phyloP scores from a whole-genome alignment of 2,888 invertebrate species.

The Thalpophila matura region DNA sequence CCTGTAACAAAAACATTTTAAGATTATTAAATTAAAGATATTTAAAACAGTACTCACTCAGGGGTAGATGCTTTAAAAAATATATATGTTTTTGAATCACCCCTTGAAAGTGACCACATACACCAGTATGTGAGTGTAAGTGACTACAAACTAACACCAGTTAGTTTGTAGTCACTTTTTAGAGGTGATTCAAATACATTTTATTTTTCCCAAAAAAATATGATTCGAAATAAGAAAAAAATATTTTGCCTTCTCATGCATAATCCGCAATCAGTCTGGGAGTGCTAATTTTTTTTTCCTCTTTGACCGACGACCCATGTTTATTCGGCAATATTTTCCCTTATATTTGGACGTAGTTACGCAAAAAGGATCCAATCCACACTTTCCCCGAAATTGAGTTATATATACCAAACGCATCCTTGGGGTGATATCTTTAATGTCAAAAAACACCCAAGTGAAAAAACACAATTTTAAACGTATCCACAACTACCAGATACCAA shows the following conservation, averaged over 20 bases:
- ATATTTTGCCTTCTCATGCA: constrained; percentile 36
- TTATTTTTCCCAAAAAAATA: constrained; percentile 31
- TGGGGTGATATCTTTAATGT: too few relatives aligned
- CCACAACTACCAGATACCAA: not conserved
- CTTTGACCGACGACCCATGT: constrained; percentile 30
- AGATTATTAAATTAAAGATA: constrained; percentile 23
- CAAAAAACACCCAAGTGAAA: too few relatives aligned
- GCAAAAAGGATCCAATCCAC: too few relatives aligned
- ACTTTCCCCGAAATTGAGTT: too few relatives aligned
- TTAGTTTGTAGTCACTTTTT: constrained; percentile 22
- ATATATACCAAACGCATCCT: too few relatives aligned
- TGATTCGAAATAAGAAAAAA: constrained; percentile 27
- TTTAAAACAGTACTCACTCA: constrained; percentile 22
- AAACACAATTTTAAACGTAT: too few relatives aligned
- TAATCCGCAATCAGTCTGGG: constrained; percentile 38
- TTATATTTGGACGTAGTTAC: too few relatives aligned
- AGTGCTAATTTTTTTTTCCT: constrained; percentile 28
- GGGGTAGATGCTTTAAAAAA: constrained; percentile 15
- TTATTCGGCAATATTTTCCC: constrained; percentile 33
- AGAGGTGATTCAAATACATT: constrained; percentile 27
- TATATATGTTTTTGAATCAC: constrained; percentile 15
- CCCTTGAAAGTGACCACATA: constrained; percentile 19
- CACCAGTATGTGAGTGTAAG: too few relatives aligned
- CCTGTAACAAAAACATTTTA: constrained; percentile 34
- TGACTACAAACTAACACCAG: too few relatives aligned